Evolutionary conservation across 2,797 vertebrate species (phyloP).

Genomic region (Pyrrhura leucotis): DNA sequence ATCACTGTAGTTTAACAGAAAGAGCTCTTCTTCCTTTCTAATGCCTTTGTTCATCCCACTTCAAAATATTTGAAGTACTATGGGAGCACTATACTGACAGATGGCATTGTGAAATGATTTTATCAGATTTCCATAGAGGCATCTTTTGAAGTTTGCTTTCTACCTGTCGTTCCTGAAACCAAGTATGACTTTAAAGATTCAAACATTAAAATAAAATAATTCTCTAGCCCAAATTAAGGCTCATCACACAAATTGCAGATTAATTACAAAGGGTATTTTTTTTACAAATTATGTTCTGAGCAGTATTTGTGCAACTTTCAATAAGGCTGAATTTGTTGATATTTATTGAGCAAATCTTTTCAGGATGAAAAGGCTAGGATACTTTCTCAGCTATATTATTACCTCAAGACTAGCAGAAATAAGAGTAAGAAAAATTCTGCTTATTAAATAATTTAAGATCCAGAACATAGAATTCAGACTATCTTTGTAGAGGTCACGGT

Average conservation of each 20-base stretch:
- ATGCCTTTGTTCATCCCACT: conserved; percentile 9
- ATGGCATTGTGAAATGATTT: neutral
- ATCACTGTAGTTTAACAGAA: neutral
- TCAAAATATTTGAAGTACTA: conserved; percentile 29
- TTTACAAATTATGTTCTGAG: neutral
- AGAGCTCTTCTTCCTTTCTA: neutral
- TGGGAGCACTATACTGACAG: neutral
- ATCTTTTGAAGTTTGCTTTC: conserved; percentile 1
- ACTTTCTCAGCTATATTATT: neutral
- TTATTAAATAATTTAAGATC: neutral
- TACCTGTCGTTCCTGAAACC: neutral
- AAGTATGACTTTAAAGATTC: neutral
- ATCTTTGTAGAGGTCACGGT: neutral
- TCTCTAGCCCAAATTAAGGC: neutral
- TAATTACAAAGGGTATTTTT: neutral
- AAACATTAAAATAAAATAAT: neutral
- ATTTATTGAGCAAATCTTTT: neutral
- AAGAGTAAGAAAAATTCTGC: neutral
- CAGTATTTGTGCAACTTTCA: neutral
- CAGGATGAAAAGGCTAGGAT: neutral
- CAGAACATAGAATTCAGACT: neutral
- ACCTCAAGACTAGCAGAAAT: neutral
- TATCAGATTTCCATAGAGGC: neutral
- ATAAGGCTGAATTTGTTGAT: neutral
- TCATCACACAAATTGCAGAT: neutral